Evolutionary conservation across 1,140 invertebrate genomes (phyloP), one percentile per base, ranked within the genome.

Genomic region (Melipona quadrifasciata): DNA sequence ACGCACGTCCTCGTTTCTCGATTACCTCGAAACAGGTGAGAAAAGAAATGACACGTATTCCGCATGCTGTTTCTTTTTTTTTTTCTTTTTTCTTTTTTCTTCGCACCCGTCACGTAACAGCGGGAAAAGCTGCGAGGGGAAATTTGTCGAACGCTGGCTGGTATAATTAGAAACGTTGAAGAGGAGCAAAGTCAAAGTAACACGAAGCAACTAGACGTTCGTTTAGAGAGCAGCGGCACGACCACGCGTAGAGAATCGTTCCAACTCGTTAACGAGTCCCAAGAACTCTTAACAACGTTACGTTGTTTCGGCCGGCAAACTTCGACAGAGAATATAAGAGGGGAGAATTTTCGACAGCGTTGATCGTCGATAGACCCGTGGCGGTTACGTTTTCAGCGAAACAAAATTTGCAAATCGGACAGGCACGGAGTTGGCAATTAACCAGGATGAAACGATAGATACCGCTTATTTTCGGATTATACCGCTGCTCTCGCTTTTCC

Each of bases 1-100:
- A 31, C 68, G 53, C 39, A 8, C 8, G 58, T 78, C 3, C 24
- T 12, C 6, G 58, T 57, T 27, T 55, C n/a, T 58, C 77, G 17
- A 85, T 57, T 79, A 64, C 21, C n/a, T 64, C n/a, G 74, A 65
- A n/a, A 65, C 74, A 88, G 87, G 87, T 89, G 75, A 89, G 87
- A 34, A n/a, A 57, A 39, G 10, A 80, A 14, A 61, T 8, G 39
- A 58, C 68, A 61, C 55, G 55, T 75, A 64, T 51, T 80, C 80
- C 53, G 34, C 61, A 19, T 0, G 12, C 12, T 31, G 17, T 11
- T 4, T 47, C n/a, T 2, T 47, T 51, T 16, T 27, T 47, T 2
- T 70, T 51, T 27, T 27, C 4, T 8, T 39, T 10, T 34, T 19
- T 6, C 14, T 14, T 19, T 27, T 16, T 6, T 47, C 8, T 47